Evolutionary conservation across 2,888 invertebrate genomes (phyloP).

Genomic region (Homarus gammarus): DNA sequence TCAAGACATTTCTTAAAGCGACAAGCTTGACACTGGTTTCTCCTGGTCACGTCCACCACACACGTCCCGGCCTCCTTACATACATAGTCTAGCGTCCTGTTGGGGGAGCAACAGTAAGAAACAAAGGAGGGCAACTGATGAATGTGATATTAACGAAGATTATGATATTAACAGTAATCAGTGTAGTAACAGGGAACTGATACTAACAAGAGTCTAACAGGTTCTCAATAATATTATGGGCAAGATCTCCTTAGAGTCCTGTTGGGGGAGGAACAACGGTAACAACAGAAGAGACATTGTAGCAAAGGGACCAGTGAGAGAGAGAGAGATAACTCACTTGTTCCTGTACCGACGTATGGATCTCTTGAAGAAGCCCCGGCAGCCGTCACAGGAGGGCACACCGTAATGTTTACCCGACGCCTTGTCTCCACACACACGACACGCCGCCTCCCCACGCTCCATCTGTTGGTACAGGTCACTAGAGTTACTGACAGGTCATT

Average conservation of each 20-base stretch:
- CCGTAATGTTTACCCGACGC: slow-evolving; percentile 93
- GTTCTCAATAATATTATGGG: too few species aligned
- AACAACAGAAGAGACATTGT: background rate
- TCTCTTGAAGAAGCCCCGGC: slow-evolving; percentile 95
- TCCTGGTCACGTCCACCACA: slow-evolving; percentile 92
- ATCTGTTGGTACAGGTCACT: slow-evolving; percentile 53
- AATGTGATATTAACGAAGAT: background rate
- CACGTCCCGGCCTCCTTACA: slow-evolving; percentile 94
- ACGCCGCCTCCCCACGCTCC: slow-evolving; percentile 82
- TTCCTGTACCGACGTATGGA: slow-evolving; percentile 86
- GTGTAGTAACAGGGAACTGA: background rate
- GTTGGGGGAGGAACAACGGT: background rate
- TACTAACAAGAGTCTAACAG: background rate
- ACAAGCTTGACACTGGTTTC: slow-evolving; percentile 97
- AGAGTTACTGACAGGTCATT: too few species aligned
- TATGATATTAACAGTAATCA: background rate
- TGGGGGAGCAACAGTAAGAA: background rate
- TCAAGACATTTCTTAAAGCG: slow-evolving; percentile 93
- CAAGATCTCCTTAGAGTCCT: too few species aligned
- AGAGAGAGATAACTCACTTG: slow-evolving; percentile 65
- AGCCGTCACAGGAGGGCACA: slow-evolving; percentile 91
- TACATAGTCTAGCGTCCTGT: slow-evolving; percentile 91
- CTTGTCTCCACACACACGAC: slow-evolving; percentile 93
- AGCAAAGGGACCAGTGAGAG: too few species aligned
- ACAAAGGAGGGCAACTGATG: background rate